These are phyloP conservation scores for Teinopalpus imperialis DNA, from an alignment of 2,888 invertebrate genomes.

Conservation along the genomic window DNA sequence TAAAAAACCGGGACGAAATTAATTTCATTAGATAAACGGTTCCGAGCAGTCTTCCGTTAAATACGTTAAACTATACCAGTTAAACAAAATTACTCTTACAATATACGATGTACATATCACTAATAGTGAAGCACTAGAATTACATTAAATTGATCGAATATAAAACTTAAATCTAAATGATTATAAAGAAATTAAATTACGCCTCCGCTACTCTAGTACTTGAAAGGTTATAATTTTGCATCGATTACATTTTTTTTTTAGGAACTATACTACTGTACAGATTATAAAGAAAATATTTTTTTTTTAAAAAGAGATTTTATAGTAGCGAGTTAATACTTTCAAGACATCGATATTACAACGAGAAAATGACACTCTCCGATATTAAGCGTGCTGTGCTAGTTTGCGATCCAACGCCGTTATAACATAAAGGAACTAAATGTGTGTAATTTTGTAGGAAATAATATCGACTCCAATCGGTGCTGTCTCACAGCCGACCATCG, in stretches of 20 bases:
- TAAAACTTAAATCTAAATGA: conserved; percentile 52
- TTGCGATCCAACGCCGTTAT: conserved; percentile 36
- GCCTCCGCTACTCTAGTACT: conserved; percentile 60
- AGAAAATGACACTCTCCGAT: conserved; percentile 18
- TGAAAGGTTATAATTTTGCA: conserved; percentile 73
- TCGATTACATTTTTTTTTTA: conserved; percentile 71
- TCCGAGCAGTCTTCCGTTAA: conserved; percentile 74
- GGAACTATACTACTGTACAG: conserved; percentile 80
- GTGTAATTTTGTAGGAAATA: conserved; percentile 34
- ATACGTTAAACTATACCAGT: conserved; percentile 54
- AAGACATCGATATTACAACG: conserved; percentile 29
- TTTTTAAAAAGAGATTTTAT: conserved; percentile 44
- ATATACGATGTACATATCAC: conserved; percentile 50
- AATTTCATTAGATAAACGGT: conserved; percentile 48
- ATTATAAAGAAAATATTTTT: conserved; percentile 60
- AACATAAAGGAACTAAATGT: conserved; percentile 45
- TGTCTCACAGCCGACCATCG: conserved; percentile 58
- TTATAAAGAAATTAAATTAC: conserved; percentile 57
- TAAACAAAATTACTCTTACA: conserved; percentile 47
- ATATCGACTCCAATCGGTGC: conserved; percentile 42
- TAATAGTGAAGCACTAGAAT: conserved; percentile 58
- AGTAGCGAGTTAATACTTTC: conserved; percentile 49
- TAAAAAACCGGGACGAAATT: conserved; percentile 28
- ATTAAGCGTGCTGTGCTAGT: conserved; percentile 21
- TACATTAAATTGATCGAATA: conserved; percentile 63